A percentile compares a stretch with the other conserved stretches of the same genome.
Evolutionary conservation across 2,797 vertebrate genomes (phyloP).

Genomic region (Adrianichthys oophorus): DNA sequence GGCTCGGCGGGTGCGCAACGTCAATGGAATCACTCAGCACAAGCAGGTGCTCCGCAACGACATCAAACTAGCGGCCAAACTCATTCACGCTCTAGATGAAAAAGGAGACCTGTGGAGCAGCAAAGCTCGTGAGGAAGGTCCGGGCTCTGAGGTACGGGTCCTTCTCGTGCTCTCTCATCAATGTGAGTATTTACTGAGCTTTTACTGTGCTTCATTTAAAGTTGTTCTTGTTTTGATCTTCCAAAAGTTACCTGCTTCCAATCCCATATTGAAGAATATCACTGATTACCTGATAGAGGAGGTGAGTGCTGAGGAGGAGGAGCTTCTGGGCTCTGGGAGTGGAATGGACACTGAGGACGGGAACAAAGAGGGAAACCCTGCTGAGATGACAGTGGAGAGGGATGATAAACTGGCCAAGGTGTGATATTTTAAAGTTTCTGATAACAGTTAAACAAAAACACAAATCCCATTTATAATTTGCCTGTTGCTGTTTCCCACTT

Average conservation of each 20-base stretch:
- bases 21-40: conserved; percentile 91
- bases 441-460: too few species aligned
- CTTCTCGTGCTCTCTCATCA: background rate
- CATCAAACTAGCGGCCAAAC: conserved; percentile 91
- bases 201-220: background rate
- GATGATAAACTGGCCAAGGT: conserved; percentile 94
- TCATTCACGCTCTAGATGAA: conserved; percentile 89
- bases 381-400: conserved; percentile 87
- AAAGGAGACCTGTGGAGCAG: conserved; percentile 85
- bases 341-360: conserved; percentile 83
- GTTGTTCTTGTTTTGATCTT: background rate
- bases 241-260: conserved; percentile 80
- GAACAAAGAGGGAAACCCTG: conserved; percentile 86
- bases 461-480: too few species aligned
- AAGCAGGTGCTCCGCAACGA: conserved; percentile 91
- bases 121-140: conserved; percentile 68
- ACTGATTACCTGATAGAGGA: conserved; percentile 95
- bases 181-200: background rate
- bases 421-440: background rate
- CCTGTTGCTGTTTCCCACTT: too few species aligned
- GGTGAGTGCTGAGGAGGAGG: conserved; percentile 92
- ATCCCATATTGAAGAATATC: conserved; percentile 92
- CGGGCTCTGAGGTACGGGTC: conserved; percentile 60
- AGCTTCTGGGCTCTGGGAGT: conserved; percentile 84
- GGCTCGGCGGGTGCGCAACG: conserved; percentile 85